Conservation (phyloP, 2,888 invertebrate species). For the Lamellibrachia satsuma region DNA sequence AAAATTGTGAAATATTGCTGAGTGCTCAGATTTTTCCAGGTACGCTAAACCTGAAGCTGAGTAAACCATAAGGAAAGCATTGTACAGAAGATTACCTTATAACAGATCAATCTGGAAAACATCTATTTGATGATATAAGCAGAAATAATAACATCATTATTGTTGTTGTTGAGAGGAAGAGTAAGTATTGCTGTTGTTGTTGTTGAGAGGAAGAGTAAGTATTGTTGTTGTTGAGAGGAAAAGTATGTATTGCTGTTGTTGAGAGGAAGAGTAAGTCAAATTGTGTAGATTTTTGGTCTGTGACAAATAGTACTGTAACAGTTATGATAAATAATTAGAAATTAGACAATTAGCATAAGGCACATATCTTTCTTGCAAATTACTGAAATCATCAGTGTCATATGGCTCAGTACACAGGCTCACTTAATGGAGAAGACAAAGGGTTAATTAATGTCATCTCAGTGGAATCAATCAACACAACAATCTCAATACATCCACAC, state of each 20-base stretch:
- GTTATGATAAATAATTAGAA: background rate
- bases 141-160: background rate
- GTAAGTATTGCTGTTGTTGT: background rate
- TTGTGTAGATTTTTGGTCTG: background rate
- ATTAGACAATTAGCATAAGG: background rate
- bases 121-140: background rate
- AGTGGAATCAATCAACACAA: background rate
- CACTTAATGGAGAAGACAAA: background rate
- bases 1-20: no score
- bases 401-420: background rate
- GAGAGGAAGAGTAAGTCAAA: background rate
- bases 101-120: background rate
- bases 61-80: no score
- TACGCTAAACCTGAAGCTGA: no score
- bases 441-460: background rate
- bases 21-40: no score
- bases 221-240: no score
- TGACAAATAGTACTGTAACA: background rate
- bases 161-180: background rate
- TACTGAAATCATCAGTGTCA: background rate
- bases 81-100: background rate
- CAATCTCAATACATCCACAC: background rate
- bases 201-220: no score
- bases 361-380: background rate
- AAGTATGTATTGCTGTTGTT: background rate